Conservation (phyloP, 2,888 invertebrate species). For the Priocnemis perturbator region DNA sequence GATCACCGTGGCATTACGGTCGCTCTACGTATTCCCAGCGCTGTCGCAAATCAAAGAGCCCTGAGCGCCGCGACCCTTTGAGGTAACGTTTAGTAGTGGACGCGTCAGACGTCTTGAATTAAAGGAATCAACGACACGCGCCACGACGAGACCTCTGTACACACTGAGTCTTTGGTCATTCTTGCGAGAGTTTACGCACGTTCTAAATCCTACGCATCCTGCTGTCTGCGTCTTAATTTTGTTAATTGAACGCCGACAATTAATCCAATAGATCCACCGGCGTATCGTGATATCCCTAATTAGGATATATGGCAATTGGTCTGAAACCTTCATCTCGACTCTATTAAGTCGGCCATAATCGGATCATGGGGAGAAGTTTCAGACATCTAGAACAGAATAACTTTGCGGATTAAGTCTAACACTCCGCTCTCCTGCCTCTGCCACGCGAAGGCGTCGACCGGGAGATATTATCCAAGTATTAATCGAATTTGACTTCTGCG, state of each 20-base stretch:
- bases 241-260: not conserved
- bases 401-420: conserved; percentile 38
- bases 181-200: too few species aligned
- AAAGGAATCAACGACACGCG: too few species aligned
- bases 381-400: conserved; percentile 38
- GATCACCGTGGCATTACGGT: not conserved
- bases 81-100: too few species aligned
- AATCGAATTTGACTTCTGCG: conserved; percentile 40
- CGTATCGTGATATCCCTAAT: not conserved
- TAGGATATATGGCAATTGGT: not conserved
- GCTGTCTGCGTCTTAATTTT: not conserved
- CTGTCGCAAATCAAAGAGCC: too few species aligned
- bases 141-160: too few species aligned
- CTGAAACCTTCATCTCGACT: conserved; percentile 21
- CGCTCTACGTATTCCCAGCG: too few species aligned
- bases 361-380: conserved; percentile 38
- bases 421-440: conserved; percentile 28
- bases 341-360: conserved; percentile 42
- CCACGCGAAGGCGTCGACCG: conserved; percentile 6
- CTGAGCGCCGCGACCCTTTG: too few species aligned
- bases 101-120: too few species aligned
- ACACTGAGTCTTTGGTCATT: not conserved
- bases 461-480: conserved; percentile 21
- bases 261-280: too few species aligned
- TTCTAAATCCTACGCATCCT: too few species aligned